These are phyloP conservation scores for Notothenia coriiceps DNA, from an alignment of 2,113 vertebrate species.

Conservation along the genomic window DNA sequence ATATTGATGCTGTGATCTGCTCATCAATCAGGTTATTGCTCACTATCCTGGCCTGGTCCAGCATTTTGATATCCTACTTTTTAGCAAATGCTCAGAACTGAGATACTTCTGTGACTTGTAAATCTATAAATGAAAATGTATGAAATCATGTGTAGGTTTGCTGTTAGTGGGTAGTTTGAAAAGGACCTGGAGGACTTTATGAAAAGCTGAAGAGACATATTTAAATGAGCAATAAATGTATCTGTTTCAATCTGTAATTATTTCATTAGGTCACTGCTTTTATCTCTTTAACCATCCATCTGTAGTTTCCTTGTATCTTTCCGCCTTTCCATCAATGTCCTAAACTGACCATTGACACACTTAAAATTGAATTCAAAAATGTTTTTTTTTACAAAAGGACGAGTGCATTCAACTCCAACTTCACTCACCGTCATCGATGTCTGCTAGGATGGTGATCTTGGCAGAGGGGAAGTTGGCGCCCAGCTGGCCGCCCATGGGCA, in stretches of 20 bases:
- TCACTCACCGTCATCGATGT: conserved; percentile 88
- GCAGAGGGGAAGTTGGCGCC: conserved; percentile 83
- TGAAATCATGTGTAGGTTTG: background rate
- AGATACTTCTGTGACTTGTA: background rate
- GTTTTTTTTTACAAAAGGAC: background rate
- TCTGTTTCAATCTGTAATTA: background rate
- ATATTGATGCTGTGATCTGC: background rate
- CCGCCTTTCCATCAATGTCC: background rate
- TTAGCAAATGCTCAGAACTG: background rate
- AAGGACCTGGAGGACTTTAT: background rate
- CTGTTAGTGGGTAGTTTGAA: background rate
- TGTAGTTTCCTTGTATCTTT: no score
- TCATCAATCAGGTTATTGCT: background rate
- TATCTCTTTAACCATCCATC: background rate
- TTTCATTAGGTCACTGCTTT: background rate
- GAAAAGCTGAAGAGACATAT: background rate
- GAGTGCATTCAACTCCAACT: background rate
- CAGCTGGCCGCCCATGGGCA: conserved; percentile 87
- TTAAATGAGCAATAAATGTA: background rate
- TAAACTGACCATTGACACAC: background rate
- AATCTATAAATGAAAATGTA: background rate
- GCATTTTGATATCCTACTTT: background rate
- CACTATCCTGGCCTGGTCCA: background rate
- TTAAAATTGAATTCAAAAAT: background rate
- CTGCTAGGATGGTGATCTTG: conserved; percentile 85